A percentile compares a stretch with the other conserved stretches of the same genome.
These are phyloP conservation scores for Hirtodrosophila duncani DNA, from an alignment of 2,888 invertebrate genomes.

Conservation along the genomic window DNA sequence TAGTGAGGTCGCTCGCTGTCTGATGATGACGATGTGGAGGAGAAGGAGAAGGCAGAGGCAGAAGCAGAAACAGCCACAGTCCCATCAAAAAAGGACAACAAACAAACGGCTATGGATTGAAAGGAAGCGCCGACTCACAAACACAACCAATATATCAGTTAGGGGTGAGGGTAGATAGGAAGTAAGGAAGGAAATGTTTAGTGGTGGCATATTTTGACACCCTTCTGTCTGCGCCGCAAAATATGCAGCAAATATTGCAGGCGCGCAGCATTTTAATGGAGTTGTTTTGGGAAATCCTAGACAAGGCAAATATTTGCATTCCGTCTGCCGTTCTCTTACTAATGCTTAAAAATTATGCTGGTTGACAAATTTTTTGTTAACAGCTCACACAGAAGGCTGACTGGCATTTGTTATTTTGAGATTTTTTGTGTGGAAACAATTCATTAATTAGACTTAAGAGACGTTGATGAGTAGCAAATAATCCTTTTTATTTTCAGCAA, in stretches of 20 bases:
- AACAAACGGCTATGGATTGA: conserved; percentile 36
- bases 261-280: conserved; percentile 48
- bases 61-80: conserved; percentile 17
- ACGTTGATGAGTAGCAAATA: conserved; percentile 12
- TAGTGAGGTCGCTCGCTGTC: conserved; percentile 46
- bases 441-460: conserved; percentile 60
- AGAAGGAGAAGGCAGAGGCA: conserved; percentile 14
- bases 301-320: conserved; percentile 64
- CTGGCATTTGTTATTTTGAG: conserved; percentile 6
- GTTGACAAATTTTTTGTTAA: conserved; percentile 59
- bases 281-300: conserved; percentile 43
- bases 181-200: neutral
- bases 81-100: conserved; percentile 58
- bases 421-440: conserved; percentile 37
- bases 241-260: conserved; percentile 55
- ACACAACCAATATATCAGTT: no score
- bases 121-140: conserved; percentile 24
- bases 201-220: conserved; percentile 66
- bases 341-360: conserved; percentile 76
- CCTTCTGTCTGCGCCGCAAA: conserved; percentile 55
- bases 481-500: conserved; percentile 3
- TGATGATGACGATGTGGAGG: conserved; percentile 62
- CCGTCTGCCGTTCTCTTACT: conserved; percentile 38
- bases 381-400: no score
- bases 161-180: conserved; percentile 3